Percentiles rank a stretch among this genome's conserved stretches.
phyloP scores from a whole-genome alignment of 1,140 invertebrate species.

The Andrena cerasifolii region DNA sequence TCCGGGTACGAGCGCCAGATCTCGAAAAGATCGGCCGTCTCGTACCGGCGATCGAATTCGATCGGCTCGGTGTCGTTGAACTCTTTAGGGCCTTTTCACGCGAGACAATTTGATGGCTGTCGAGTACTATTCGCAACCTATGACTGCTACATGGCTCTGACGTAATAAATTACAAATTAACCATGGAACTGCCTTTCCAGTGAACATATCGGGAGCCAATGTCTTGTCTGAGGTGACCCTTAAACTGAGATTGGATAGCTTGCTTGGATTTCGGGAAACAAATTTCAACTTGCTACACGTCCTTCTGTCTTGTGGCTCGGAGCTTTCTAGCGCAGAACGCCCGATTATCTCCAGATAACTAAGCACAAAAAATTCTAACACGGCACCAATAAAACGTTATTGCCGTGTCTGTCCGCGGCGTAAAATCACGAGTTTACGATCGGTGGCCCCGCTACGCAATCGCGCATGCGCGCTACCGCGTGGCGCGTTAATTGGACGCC shows the following conservation, averaged over 20 bases:
- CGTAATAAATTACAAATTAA: too few species aligned
- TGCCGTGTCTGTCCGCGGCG: too few species aligned
- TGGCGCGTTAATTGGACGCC: neutral
- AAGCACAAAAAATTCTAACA: neutral
- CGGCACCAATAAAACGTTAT: neutral
- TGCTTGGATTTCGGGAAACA: too few species aligned
- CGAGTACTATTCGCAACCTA: too few species aligned
- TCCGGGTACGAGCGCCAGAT: slow-evolving; percentile 36
- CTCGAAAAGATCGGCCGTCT: slow-evolving; percentile 8
- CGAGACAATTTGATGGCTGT: neutral
- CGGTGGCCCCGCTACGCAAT: neutral
- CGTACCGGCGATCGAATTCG: neutral
- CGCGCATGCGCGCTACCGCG: neutral
- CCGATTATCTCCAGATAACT: neutral
- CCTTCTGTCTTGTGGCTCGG: too few species aligned
- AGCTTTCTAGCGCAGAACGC: too few species aligned
- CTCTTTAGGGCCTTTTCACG: neutral
- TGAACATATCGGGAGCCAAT: too few species aligned
- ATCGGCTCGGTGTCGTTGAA: neutral
- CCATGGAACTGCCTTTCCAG: too few species aligned
- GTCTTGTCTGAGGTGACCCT: too few species aligned
- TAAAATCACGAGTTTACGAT: slow-evolving; percentile 24
- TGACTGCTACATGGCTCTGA: too few species aligned
- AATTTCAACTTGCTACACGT: too few species aligned
- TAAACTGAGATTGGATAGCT: too few species aligned